These are phyloP conservation scores for Pontoporia blainvillei DNA, from an alignment of 2,113 vertebrate species.

Conservation along the genomic window DNA sequence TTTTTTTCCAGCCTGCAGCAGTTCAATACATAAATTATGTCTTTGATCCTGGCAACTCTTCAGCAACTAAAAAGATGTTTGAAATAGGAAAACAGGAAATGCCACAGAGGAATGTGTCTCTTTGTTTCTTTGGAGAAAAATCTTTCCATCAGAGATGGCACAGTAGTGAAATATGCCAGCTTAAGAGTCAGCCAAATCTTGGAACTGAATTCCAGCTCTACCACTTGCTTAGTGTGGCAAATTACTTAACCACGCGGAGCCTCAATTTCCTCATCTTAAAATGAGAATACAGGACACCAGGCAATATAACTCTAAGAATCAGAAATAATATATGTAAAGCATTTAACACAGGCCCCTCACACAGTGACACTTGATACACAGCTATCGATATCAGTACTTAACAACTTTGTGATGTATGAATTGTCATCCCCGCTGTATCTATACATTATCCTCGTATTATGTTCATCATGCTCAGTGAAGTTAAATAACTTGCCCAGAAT, in stretches of 20 bases:
- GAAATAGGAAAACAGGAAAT: slow-evolving; percentile 73
- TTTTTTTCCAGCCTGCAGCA: slow-evolving; percentile 46
- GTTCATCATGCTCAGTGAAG: not conserved
- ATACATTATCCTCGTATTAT: not conserved
- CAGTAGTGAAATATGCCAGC: slow-evolving; percentile 33
- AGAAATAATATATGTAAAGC: not conserved
- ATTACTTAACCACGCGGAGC: not conserved
- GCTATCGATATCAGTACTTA: not conserved
- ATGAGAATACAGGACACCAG: not conserved
- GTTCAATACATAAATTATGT: slow-evolving; percentile 62
- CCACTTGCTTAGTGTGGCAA: not conserved
- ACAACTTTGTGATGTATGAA: not conserved
- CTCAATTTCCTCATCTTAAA: slow-evolving; percentile 13
- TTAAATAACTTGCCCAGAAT: slow-evolving; percentile 9
- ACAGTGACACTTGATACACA: not conserved
- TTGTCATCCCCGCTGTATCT: not conserved
- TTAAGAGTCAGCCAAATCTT: slow-evolving; percentile 34
- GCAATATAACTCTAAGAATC: not conserved
- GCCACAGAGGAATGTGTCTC: slow-evolving; percentile 66
- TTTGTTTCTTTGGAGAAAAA: slow-evolving; percentile 66
- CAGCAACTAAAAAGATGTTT: slow-evolving; percentile 62
- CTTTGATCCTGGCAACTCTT: slow-evolving; percentile 66
- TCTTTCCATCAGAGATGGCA: not conserved
- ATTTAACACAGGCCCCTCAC: not conserved
- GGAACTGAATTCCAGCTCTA: not conserved